Conservation (phyloP, 2,888 invertebrate species). For the Eulithis testata region DNA sequence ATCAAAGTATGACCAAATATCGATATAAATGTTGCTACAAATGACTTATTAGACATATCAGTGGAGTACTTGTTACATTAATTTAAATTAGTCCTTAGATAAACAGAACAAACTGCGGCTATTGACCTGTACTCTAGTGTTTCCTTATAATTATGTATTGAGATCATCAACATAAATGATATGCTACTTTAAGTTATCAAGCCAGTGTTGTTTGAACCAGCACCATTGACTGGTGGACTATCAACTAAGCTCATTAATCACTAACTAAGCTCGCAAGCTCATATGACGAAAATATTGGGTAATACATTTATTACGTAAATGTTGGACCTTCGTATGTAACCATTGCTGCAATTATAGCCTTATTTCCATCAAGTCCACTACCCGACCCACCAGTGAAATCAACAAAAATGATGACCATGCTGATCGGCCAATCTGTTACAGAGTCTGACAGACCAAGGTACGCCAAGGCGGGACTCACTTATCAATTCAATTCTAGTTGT, state of each 20-base stretch:
- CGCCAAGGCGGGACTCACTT: conserved; percentile 8
- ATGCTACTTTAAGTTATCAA: too few species aligned
- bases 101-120: conserved; percentile 36
- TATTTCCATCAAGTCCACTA: too few species aligned
- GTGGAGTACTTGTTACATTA: conserved; percentile 10
- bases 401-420: background rate
- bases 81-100: conserved; percentile 37
- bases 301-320: too few species aligned
- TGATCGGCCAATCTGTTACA: too few species aligned
- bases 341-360: too few species aligned
- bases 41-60: conserved; percentile 3
- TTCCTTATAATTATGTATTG: conserved; percentile 12
- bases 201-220: background rate
- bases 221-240: background rate
- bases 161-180: too few species aligned
- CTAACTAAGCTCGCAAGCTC: too few species aligned
- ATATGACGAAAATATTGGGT: too few species aligned
- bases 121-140: conserved; percentile 37
- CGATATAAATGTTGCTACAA: conserved; percentile 21
- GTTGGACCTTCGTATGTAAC: too few species aligned
- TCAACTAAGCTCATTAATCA: background rate
- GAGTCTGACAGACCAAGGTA: background rate
- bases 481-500: conserved; percentile 31
- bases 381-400: too few species aligned
- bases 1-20: background rate